Evolutionary conservation across 2,797 vertebrate species (phyloP).

Genomic region (Sebastes nivosus): DNA sequence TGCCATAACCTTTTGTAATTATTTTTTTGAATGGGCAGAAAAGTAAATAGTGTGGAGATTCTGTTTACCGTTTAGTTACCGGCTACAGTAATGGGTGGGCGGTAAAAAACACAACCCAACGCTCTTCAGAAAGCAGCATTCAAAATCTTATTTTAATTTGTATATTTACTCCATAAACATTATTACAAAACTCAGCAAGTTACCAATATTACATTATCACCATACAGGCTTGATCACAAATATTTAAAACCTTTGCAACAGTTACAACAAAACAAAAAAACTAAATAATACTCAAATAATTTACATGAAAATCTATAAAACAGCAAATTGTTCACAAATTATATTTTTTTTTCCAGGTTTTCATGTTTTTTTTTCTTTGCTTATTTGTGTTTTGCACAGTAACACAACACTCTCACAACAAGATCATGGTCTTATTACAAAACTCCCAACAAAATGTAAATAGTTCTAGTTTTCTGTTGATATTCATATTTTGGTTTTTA

Average conservation of each 20-base stretch:
- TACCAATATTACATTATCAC: slow-evolving; percentile 99
- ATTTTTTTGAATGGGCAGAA: slow-evolving; percentile 6
- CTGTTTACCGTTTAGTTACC: not conserved
- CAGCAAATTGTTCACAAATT: slow-evolving; percentile 99
- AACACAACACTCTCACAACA: slow-evolving; percentile 99
- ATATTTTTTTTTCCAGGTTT: slow-evolving; percentile 83
- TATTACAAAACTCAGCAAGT: slow-evolving; percentile 99
- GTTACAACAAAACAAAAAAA: slow-evolving; percentile 97
- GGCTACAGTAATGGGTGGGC: slow-evolving; percentile 22
- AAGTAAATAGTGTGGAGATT: not conserved
- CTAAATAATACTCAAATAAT: slow-evolving; percentile 99
- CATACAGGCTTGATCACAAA: slow-evolving; percentile 99
- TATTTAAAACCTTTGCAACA: slow-evolving; percentile 99
- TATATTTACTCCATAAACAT: slow-evolving; percentile 99
- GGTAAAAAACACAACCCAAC: slow-evolving; percentile 78
- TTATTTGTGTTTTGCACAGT: slow-evolving; percentile 98
- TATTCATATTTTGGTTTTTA: slow-evolving; percentile 99
- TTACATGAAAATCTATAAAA: slow-evolving; percentile 99
- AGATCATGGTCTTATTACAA: slow-evolving; percentile 99
- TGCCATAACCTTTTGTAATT: not conserved
- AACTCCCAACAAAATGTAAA: slow-evolving; percentile 98
- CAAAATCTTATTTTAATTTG: slow-evolving; percentile 98
- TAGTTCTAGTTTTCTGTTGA: slow-evolving; percentile 89
- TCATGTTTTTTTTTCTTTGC: slow-evolving; percentile 89
- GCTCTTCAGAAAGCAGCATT: slow-evolving; percentile 93